Conservation (phyloP, 2,888 invertebrate species). For the Parapristionchus giblindavisi region DNA sequence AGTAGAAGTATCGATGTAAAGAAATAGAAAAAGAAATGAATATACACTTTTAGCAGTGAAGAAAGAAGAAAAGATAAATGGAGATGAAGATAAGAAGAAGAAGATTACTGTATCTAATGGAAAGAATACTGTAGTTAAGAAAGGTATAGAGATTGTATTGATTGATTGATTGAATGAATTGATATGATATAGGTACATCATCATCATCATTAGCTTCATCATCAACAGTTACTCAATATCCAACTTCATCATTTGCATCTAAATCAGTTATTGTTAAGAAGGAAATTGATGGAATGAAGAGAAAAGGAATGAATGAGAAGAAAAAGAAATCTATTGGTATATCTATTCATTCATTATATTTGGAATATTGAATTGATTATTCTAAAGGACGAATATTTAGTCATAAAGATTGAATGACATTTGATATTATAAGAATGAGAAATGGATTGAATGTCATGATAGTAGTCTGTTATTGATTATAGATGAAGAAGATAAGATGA, state of each 20-base stretch:
- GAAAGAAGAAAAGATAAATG: slow-evolving; percentile 22
- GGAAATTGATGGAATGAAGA: slow-evolving; percentile 26
- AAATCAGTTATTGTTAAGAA: slow-evolving; percentile 17
- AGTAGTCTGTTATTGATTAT: background rate
- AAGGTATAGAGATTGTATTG: background rate
- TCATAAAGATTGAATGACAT: background rate
- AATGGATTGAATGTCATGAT: background rate
- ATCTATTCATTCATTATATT: too few species aligned
- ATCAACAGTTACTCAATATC: background rate
- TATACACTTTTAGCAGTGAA: too few species aligned
- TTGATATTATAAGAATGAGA: background rate
- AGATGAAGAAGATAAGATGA: slow-evolving; percentile 21
- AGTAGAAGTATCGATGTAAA: background rate
- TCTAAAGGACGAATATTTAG: too few species aligned
- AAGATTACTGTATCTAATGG: background rate
- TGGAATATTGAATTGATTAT: too few species aligned
- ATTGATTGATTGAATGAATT: background rate
- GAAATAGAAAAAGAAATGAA: background rate
- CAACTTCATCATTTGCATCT: slow-evolving; percentile 34
- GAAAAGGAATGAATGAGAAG: background rate
- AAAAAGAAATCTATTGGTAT: background rate
- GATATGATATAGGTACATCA: background rate
- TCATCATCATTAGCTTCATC: slow-evolving; percentile 3
- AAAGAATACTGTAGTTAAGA: background rate
- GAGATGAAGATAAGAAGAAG: slow-evolving; percentile 20